phyloP scores from a whole-genome alignment of 2,888 invertebrate species.

The Ichneumoninae sp. region DNA sequence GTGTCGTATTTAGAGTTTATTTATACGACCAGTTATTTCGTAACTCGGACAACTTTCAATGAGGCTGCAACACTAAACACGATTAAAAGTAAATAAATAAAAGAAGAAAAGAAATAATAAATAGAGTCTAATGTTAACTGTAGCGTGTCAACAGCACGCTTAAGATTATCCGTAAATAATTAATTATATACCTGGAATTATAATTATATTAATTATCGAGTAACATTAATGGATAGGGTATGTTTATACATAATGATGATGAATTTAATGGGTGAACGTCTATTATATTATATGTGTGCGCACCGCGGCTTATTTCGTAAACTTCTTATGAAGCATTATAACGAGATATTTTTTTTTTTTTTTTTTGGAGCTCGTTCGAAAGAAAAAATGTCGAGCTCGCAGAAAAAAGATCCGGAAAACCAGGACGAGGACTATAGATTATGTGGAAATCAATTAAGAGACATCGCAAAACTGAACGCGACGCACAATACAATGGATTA shows the following conservation, averaged over 20 bases:
- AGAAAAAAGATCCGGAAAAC: slow-evolving; percentile 2
- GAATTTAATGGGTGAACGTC: slow-evolving; percentile 51
- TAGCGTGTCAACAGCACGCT: slow-evolving; percentile 41
- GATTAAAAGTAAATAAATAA: slow-evolving; percentile 17
- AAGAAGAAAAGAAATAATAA: slow-evolving; percentile 16
- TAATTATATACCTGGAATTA: slow-evolving; percentile 55
- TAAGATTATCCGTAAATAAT: slow-evolving; percentile 57
- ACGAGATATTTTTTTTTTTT: not conserved
- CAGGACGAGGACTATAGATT: slow-evolving; percentile 45
- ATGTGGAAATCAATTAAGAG: not conserved
- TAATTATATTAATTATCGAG: slow-evolving; percentile 65
- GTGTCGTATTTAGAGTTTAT: slow-evolving; percentile 26
- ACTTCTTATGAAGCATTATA: not conserved
- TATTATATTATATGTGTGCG: slow-evolving; percentile 40
- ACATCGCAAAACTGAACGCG: slow-evolving; percentile 42
- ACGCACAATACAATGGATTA: slow-evolving; percentile 57
- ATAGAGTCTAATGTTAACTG: slow-evolving; percentile 40
- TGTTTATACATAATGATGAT: slow-evolving; percentile 61
- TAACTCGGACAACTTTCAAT: slow-evolving; percentile 32
- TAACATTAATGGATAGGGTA: slow-evolving; percentile 59
- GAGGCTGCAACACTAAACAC: slow-evolving; percentile 51
- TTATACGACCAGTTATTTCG: slow-evolving; percentile 18
- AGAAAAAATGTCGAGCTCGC: not conserved
- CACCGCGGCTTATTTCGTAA: slow-evolving; percentile 31
- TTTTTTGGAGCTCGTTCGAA: slow-evolving; percentile 5